Evolutionary conservation across 2,888 invertebrate genomes (phyloP).

Genomic region (Epistrophe grossulariae): DNA sequence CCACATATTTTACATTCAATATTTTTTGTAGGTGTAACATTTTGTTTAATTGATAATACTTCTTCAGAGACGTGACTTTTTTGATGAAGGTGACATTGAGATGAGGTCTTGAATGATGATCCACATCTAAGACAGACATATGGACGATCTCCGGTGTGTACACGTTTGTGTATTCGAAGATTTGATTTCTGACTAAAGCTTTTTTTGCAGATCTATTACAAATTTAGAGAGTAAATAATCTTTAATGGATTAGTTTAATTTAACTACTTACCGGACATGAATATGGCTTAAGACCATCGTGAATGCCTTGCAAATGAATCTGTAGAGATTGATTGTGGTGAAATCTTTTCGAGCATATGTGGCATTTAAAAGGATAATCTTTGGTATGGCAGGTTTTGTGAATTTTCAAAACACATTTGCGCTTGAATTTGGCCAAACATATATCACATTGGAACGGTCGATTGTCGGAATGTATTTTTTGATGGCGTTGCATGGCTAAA

Average conservation of each 20-base stretch:
- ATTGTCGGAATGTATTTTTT: constrained; percentile 90
- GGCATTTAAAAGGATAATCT: constrained; percentile 79
- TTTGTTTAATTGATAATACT: not conserved
- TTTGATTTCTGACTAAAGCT: constrained; percentile 90
- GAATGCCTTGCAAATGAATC: constrained; percentile 91
- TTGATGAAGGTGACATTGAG: constrained; percentile 59
- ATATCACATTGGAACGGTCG: constrained; percentile 87
- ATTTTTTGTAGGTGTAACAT: not conserved
- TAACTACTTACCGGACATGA: constrained; percentile 86
- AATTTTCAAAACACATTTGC: constrained; percentile 1
- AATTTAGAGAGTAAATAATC: constrained; percentile 80
- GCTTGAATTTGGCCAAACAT: constrained; percentile 81
- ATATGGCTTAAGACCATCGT: constrained; percentile 98
- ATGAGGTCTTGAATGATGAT: constrained; percentile 55
- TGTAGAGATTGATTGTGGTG: constrained; percentile 69
- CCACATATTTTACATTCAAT: constrained; percentile 74
- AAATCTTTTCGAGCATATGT: constrained; percentile 76
- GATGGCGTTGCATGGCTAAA: constrained; percentile 90
- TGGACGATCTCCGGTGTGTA: constrained; percentile 88
- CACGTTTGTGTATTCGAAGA: constrained; percentile 90
- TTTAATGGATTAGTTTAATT: no score
- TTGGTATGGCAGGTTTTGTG: constrained; percentile 90
- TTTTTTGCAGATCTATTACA: constrained; percentile 87
- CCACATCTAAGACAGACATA: constrained; percentile 59
- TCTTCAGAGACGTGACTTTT: constrained; percentile 17